phyloP scores from a whole-genome alignment of 2,888 invertebrate species.

The Autographa gamma region DNA sequence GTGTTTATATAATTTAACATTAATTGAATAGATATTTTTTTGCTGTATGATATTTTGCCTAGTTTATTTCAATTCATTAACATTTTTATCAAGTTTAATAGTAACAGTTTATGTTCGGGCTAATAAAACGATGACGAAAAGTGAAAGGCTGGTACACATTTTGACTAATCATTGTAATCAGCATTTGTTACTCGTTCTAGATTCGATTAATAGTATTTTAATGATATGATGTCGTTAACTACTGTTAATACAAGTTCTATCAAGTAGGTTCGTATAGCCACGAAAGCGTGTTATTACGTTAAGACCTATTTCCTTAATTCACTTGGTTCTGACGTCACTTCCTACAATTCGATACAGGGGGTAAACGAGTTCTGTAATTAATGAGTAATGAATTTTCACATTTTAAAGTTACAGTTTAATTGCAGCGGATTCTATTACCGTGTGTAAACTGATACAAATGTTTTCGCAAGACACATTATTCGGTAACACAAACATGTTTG shows the following conservation, averaged over 20 bases:
- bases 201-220: conserved; percentile 50
- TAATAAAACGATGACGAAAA: conserved; percentile 7
- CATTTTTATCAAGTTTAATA: not conserved
- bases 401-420: conserved; percentile 22
- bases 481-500: conserved; percentile 16
- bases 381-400: conserved; percentile 18
- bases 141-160: conserved; percentile 26
- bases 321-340: conserved; percentile 20
- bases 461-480: conserved; percentile 21
- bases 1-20: too few species aligned
- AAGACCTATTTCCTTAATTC: conserved; percentile 20
- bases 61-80: not conserved
- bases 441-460: conserved; percentile 12
- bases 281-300: conserved; percentile 24
- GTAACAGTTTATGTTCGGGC: not conserved
- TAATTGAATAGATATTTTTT: too few species aligned
- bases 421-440: conserved; percentile 15
- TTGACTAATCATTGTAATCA: conserved; percentile 18
- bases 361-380: conserved; percentile 17
- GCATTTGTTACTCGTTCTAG: conserved; percentile 20
- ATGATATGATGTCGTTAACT: conserved; percentile 35
- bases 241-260: conserved; percentile 23
- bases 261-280: conserved; percentile 25
- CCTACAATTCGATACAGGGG: conserved; percentile 12
- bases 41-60: not conserved